A percentile compares a stretch with the other conserved stretches of the same genome.
These are phyloP conservation scores for Dendrolimus punctatus DNA, from an alignment of 1,140 invertebrate species.

Conservation along the genomic window DNA sequence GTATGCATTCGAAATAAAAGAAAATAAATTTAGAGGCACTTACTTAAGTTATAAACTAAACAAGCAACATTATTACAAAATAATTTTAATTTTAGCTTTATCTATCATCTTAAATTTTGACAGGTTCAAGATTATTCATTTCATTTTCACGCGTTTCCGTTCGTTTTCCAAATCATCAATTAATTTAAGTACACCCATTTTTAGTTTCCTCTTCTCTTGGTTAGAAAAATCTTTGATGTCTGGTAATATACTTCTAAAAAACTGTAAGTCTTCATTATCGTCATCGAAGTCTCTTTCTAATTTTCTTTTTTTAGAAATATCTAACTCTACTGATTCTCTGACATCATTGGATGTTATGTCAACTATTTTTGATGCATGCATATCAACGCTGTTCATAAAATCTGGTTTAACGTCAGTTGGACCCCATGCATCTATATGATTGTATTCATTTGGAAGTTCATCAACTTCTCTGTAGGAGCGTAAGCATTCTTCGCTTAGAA, in stretches of 20 bases:
- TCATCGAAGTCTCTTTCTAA: constrained; percentile 11
- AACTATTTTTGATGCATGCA: constrained; percentile 1
- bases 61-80: no score
- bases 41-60: not conserved
- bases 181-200: constrained; percentile 28
- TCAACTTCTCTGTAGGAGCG: constrained; percentile 4
- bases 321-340: not conserved
- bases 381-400: not conserved
- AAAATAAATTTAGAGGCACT: not conserved
- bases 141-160: constrained; percentile 7
- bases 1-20: not conserved
- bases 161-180: constrained; percentile 30
- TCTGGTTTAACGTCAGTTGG: constrained; percentile 16
- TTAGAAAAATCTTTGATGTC: constrained; percentile 28
- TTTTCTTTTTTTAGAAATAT: not conserved
- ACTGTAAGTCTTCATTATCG: constrained; percentile 26
- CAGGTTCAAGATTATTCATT: not conserved
- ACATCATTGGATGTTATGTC: not conserved
- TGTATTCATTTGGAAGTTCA: constrained; percentile 10
- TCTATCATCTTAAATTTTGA: not conserved
- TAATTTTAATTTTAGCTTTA: not conserved
- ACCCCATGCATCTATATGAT: constrained; percentile 11
- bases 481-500: not conserved
- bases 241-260: constrained; percentile 33
- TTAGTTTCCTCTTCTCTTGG: constrained; percentile 29